Conservation (phyloP, 2,797 vertebrate species). For the Onychomys arenicola region DNA sequence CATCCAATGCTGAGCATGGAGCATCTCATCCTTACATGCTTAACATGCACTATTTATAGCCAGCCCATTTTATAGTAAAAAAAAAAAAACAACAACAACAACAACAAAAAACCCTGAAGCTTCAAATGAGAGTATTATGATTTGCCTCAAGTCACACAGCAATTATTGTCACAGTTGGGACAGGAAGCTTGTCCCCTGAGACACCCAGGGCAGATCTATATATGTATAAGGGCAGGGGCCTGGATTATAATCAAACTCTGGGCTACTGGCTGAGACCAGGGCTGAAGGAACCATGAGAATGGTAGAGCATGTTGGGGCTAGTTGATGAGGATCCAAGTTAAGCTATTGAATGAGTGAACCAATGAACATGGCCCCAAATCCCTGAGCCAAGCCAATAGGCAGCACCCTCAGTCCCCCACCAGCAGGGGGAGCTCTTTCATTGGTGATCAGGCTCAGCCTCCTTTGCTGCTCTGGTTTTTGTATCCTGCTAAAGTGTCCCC, state of each 20-base stretch:
- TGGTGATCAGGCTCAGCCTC: background rate
- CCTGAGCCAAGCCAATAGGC: background rate
- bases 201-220: background rate
- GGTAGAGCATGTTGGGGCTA: background rate
- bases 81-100: too few species aligned
- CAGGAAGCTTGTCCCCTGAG: background rate
- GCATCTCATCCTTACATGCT: background rate
- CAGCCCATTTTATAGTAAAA: background rate
- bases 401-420: background rate
- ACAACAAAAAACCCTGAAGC: too few species aligned
- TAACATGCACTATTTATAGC: background rate
- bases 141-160: background rate
- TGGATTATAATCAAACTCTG: background rate
- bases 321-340: background rate
- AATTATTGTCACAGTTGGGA: background rate
- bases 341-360: background rate
- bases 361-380: background rate
- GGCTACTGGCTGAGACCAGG: background rate
- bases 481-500: background rate
- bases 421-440: background rate
- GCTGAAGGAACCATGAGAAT: background rate
- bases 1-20: accelerated
- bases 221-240: background rate
- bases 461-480: background rate
- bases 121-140: background rate